A percentile compares a stretch with the other conserved stretches of the same genome.
These are phyloP conservation scores for Scolopax bukidnonensis DNA, from an alignment of 2,797 vertebrate genomes.

Conservation along the genomic window DNA sequence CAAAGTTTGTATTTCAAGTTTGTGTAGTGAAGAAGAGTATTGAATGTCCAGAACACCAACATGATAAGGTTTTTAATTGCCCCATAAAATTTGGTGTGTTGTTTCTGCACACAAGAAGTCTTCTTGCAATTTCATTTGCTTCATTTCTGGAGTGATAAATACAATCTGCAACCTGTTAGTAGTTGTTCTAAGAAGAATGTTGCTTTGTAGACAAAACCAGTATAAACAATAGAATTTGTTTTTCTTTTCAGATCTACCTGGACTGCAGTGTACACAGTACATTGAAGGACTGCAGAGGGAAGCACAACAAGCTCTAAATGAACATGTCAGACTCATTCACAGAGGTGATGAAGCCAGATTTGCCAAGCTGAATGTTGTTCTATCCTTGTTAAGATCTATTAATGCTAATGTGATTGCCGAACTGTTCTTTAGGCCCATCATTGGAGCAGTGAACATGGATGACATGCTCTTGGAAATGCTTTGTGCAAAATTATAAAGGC, in stretches of 20 bases:
- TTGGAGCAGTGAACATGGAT: conserved; percentile 94
- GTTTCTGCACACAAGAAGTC: background rate
- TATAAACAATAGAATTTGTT: background rate
- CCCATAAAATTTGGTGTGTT: background rate
- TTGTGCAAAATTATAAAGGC: conserved; percentile 84
- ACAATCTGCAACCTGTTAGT: background rate
- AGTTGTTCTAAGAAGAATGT: background rate
- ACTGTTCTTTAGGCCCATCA: conserved; percentile 95
- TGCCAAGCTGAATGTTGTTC: conserved; percentile 89
- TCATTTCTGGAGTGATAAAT: background rate
- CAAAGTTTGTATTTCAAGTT: background rate
- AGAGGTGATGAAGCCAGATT: conserved; percentile 87
- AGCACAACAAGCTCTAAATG: conserved; percentile 93
- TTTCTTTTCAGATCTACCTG: conserved; percentile 85
- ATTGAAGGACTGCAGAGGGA: conserved; percentile 93
- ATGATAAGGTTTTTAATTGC: background rate
- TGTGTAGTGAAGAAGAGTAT: background rate
- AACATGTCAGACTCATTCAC: conserved; percentile 90
- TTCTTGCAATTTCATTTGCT: background rate
- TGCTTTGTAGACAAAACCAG: background rate
- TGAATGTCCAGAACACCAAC: background rate
- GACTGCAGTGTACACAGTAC: conserved; percentile 90
- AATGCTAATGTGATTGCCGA: conserved; percentile 89
- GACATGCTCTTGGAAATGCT: conserved; percentile 98
- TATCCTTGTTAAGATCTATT: conserved; percentile 91